These are phyloP conservation scores for Cecidostiba fungosa DNA, from an alignment of 2,888 invertebrate species.

Conservation along the genomic window DNA sequence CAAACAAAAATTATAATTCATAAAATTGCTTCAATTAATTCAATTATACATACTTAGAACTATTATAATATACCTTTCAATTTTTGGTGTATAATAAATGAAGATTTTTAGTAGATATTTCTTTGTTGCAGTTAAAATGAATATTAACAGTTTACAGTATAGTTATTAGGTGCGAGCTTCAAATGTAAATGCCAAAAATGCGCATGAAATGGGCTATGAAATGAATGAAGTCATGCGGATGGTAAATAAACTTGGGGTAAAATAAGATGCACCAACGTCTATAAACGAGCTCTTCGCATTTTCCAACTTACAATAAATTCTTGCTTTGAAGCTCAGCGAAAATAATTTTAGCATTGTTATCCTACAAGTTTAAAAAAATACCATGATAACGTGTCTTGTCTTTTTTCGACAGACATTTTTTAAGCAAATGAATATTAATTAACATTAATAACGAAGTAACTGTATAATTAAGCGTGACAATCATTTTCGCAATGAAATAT, in stretches of 20 bases:
- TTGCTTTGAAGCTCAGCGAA: constrained; percentile 52
- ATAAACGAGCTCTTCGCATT: constrained; percentile 74
- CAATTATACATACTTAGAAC: not conserved
- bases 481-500: constrained; percentile 45
- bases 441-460: not conserved
- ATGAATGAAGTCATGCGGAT: constrained; percentile 62
- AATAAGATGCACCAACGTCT: constrained; percentile 73
- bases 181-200: constrained; percentile 36
- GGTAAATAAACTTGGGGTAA: constrained; percentile 28
- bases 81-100: not conserved
- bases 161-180: constrained; percentile 27
- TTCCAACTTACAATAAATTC: constrained; percentile 26
- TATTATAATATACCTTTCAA: not conserved
- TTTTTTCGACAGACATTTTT: not conserved
- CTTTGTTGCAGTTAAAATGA: not conserved
- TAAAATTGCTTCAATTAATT: no score
- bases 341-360: constrained; percentile 41
- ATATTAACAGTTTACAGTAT: constrained; percentile 31
- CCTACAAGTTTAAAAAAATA: not conserved
- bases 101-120: not conserved
- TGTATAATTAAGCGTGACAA: constrained; percentile 22
- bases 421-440: not conserved
- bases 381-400: not conserved
- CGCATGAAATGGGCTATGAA: constrained; percentile 44
- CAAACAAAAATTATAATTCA: no score